Evolutionary conservation across 2,113 vertebrate species (phyloP), one percentile per base, ranked within the genome.

Genomic region (Halichoeres trimaculatus): DNA sequence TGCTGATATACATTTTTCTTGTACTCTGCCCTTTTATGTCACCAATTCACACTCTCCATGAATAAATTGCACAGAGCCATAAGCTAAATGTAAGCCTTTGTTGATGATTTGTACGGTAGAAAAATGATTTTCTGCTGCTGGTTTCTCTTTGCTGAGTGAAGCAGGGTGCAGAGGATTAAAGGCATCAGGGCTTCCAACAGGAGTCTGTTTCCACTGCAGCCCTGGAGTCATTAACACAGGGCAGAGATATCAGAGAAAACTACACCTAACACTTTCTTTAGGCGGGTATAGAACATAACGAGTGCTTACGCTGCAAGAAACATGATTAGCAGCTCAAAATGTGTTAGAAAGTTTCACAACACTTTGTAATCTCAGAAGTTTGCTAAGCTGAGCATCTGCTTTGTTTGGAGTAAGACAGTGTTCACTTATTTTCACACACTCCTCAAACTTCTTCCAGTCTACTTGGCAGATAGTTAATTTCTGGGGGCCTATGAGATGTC

Each of bases 41-140:
- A 0, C 60, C 59, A 70, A 75, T 81, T 79, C 48, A 50, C 13
- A 17, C 72, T 67, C 63, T 68, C 64, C 60, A 43, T 60, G 78
- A 80, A 68, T 70, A 70, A 76, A 66, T 36, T 65, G 68, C 10
- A 16, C 51, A 64, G 59, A 66, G 72, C 67, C 50, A 4, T 70
- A 55, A 81, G 57, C 70, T 52, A 80, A 85, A 80, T 78, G 76
- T 80, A 67, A 73, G 71, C 63, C 69, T 76, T 80, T 81, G 70
- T 81, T 50, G 74, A 76, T 51, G 60, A 69, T 68, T 57, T 79
- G 51, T 56, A 24, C 34, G 54, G 75, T 59, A 77, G 72, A 84
- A 76, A 84, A 80, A 76, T 10, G 22, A 68, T 81, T 88, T 88
- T 80, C 75, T 77, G 65, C 80, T 26, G 54, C 64, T 38, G 38